phyloP scores from a whole-genome alignment of 2,797 vertebrate genomes.

The Heliangelus exortis region DNA sequence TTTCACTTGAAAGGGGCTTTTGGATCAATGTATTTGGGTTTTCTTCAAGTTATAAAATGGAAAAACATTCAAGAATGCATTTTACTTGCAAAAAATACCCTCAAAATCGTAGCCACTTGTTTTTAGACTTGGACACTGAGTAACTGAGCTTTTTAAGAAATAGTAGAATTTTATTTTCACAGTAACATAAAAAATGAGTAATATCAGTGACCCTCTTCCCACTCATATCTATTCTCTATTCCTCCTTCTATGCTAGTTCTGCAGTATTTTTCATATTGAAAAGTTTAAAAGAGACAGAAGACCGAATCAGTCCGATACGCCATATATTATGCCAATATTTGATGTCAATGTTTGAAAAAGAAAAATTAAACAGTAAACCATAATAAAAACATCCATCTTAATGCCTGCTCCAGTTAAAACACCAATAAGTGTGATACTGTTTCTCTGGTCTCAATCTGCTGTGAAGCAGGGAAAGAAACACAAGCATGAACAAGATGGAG shows the following conservation, averaged over 20 bases:
- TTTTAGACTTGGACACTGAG: not conserved
- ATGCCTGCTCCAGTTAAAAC: not conserved
- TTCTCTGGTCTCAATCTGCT: not conserved
- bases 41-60: not conserved
- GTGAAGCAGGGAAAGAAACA: not conserved
- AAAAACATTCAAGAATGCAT: not conserved
- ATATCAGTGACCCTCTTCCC: not conserved
- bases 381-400: not conserved
- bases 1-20: not conserved
- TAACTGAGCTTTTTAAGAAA: not conserved
- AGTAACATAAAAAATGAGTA: not conserved
- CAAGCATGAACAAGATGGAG: accelerated
- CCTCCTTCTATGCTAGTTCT: not conserved
- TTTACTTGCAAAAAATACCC: not conserved
- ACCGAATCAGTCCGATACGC: not conserved
- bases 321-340: not conserved
- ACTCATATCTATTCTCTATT: not conserved
- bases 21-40: not conserved
- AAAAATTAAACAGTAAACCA: not conserved
- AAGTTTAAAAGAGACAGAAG: not conserved
- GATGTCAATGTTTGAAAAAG: not conserved
- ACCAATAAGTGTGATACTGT: not conserved
- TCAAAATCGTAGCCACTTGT: not conserved
- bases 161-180: not conserved
- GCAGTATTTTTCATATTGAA: not conserved